phyloP scores from a whole-genome alignment of 2,888 invertebrate genomes.

The Cistogaster globosa region DNA sequence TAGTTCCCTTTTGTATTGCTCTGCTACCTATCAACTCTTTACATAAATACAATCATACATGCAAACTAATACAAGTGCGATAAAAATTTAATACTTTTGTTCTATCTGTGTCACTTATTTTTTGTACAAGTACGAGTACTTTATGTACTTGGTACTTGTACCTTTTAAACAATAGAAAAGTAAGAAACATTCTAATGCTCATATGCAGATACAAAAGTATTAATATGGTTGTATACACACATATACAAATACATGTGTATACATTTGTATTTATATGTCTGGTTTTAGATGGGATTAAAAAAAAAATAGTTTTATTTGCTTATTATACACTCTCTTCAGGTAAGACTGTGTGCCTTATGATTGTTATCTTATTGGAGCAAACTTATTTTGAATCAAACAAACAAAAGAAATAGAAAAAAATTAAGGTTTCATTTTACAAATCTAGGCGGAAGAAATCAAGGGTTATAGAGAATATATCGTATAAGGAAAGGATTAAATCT shows the following conservation, averaged over 20 bases:
- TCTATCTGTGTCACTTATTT: conserved; percentile 34
- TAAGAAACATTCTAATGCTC: background rate
- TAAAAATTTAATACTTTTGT: conserved; percentile 9
- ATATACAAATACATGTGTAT: background rate
- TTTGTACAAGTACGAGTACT: background rate
- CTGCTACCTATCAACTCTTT: conserved; percentile 36
- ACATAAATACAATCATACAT: too few species aligned
- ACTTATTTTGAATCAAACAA: background rate
- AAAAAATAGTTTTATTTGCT: conserved; percentile 33
- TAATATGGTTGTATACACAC: background rate
- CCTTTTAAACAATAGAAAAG: conserved; percentile 6
- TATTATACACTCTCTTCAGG: conserved; percentile 21
- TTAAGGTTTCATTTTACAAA: background rate
- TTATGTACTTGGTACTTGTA: conserved; percentile 3
- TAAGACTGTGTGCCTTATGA: conserved; percentile 7
- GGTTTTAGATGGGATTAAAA: conserved; percentile 22
- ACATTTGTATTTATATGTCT: conserved; percentile 1
- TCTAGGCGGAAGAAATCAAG: background rate
- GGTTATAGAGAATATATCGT: too few species aligned
- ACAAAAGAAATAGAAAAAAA: conserved; percentile 1
- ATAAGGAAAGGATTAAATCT: too few species aligned
- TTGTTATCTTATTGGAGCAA: conserved; percentile 25
- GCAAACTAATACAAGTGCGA: conserved; percentile 37
- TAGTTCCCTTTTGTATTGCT: conserved; percentile 2
- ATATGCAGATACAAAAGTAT: background rate